Percentiles rank a stretch among this genome's conserved stretches.
phyloP scores from a whole-genome alignment of 2,113 vertebrate genomes.

The Ranitomeya imitator region DNA sequence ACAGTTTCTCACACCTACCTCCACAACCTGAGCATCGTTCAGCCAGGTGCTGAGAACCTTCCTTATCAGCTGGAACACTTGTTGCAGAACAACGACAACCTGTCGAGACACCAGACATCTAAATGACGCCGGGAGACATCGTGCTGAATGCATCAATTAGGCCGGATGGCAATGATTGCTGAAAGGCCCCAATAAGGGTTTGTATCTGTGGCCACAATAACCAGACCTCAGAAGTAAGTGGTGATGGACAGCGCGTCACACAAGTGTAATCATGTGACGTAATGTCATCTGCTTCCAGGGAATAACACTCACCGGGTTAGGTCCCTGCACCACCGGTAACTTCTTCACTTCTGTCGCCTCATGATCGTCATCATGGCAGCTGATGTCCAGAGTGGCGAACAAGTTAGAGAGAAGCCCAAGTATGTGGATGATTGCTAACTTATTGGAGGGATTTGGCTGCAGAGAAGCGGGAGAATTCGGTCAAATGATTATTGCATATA shows the following conservation, averaged over 20 bases:
- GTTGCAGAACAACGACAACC: slow-evolving; percentile 98
- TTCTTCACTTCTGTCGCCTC: slow-evolving; percentile 88
- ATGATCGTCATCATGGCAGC: slow-evolving; percentile 93
- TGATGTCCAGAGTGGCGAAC: slow-evolving; percentile 96
- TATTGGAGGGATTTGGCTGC: slow-evolving; percentile 97
- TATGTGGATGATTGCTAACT: slow-evolving; percentile 97
- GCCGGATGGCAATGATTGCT: no score
- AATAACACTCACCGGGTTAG: slow-evolving; percentile 88
- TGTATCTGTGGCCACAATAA: no score
- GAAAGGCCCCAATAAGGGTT: no score
- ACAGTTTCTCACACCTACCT: slow-evolving; percentile 75
- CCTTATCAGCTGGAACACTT: slow-evolving; percentile 98
- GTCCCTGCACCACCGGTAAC: slow-evolving; percentile 85
- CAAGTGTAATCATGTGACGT: not conserved
- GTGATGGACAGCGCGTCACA: not conserved
- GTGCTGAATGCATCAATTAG: no score
- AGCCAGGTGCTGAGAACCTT: slow-evolving; percentile 97
- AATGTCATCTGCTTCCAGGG: no score
- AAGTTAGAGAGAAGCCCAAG: slow-evolving; percentile 96
- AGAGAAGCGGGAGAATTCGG: slow-evolving; percentile 61
- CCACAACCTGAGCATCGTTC: slow-evolving; percentile 97
- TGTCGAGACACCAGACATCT: slow-evolving; percentile 63
- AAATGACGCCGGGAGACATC: not conserved
- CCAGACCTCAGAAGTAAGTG: no score
- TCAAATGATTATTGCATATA: not conserved